Evolutionary conservation across 2,888 invertebrate genomes (phyloP), one percentile per base, ranked within the genome.

Genomic region (Corbicula japonica): DNA sequence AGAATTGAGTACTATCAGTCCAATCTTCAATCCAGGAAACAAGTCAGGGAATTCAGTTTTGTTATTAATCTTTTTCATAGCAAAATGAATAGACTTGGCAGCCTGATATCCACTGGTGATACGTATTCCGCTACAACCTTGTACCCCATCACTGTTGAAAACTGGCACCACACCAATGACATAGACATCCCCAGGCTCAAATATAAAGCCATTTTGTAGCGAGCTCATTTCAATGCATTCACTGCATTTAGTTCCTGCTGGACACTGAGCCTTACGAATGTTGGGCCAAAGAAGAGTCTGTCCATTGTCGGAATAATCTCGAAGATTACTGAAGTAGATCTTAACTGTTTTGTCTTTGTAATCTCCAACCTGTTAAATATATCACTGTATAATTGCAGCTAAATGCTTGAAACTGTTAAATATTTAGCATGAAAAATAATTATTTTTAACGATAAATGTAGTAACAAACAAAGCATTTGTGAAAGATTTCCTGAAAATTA

Each of bases 131-230:
- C 75, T 68, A 71, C 86, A 86, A 26, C 38, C 35, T 6, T 70
- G 18, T n/a, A 60, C 61, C 0, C 12, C 50, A 1, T 35, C 66
- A 54, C 50, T 60, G 35, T 81, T 70, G 50, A 72, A 77, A 0
- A 83, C 70, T 3, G 84, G 83, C 18, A 83, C 60, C 12, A 83
- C 38, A 1, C 76, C 86, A 41, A 79, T 63, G 8, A 86, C 73
- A 48, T 79, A 76, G 3, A 78, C 26, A 21, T 84, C 86, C 6
- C 86, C 84, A 12, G 79, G 70, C 15, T 65, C 41, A 38, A 68
- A 63, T 23, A 77, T 48, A 30, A 62, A 50, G 2, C 44, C 26
- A 26, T 69, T 60, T 8, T 75, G 48, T 4, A 75, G 41, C 30
- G 63, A 46, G 28, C 50, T 34, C 10, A 48, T 63, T 18, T 28